These are phyloP conservation scores for Zonitis immaculata DNA, from an alignment of 2,888 invertebrate species.

Conservation along the genomic window DNA sequence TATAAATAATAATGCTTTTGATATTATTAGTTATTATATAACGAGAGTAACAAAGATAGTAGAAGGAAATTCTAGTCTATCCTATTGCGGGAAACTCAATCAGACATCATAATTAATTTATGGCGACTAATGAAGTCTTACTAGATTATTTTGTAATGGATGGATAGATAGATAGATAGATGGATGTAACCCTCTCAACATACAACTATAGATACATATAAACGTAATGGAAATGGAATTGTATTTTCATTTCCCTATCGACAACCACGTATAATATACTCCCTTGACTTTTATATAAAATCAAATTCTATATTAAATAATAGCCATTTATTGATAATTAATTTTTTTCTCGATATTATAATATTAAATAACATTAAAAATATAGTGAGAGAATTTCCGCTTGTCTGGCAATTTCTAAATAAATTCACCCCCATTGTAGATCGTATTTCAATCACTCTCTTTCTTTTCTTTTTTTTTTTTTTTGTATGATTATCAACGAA, in stretches of 20 bases:
- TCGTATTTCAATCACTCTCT: conserved; percentile 39
- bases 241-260: conserved; percentile 21
- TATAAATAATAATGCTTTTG: not conserved
- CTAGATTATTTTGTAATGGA: conserved; percentile 35
- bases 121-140: conserved; percentile 46
- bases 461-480: too few species aligned
- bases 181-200: not conserved
- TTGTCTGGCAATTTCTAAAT: conserved; percentile 27
- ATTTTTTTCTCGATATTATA: too few species aligned
- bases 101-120: conserved; percentile 50
- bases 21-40: not conserved
- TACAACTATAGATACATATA: not conserved
- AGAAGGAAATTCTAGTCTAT: not conserved
- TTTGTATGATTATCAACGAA: conserved; percentile 32
- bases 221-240: conserved; percentile 26
- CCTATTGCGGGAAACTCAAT: conserved; percentile 46
- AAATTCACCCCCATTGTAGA: conserved; percentile 38
- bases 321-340: too few species aligned
- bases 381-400: conserved; percentile 19
- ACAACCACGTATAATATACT: not conserved
- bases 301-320: too few species aligned
- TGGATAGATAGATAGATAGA: conserved; percentile 16
- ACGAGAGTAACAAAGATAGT: not conserved
- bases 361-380: too few species aligned
- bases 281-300: not conserved